Evolutionary conservation across 2,888 invertebrate species (phyloP), one percentile per base, ranked within the genome.

Genomic region (Lydus trimaculatus): DNA sequence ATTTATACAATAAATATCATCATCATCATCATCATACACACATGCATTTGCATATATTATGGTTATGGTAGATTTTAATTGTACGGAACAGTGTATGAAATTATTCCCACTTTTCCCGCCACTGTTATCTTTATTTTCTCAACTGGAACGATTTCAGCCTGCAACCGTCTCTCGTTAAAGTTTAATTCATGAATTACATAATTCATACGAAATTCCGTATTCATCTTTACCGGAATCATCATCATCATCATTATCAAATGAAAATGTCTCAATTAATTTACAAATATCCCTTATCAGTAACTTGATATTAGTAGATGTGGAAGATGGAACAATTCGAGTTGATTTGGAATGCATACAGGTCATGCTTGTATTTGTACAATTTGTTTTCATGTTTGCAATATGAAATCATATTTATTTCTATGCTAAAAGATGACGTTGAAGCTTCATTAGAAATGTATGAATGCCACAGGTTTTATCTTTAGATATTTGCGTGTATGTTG

Each of bases 341-440:
- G 23, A 11, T 23, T 56, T 56, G 25, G 15, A 56, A 56, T 56
- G 56, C 13, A 25, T 56, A 56, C 25, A 25, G 20, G 2, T 8
- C 2, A 28, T 28, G 28, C 4, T 28, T 25, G 25, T n/a, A n/a
- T 56, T 56, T 56, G 48, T 48, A 48, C n/a, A 58, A 17, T 58
- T 58, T 28, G 63, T 66, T 66, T 66, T 31, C 43, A 48, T 56
- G 31, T 63, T 3, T 59, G n/a, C 39, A 15, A 20, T n/a, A 61
- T 68, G 68, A 68, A 68, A 62, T 68, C 68, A 68, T 56, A 58
- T 64, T 64, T 68, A 68, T 68, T 68, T 68, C 43, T 33, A 64
- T 64, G 9, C 15, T 13, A 15, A 20, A 7, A 23, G 43, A 61
- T 64, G 68, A 61, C 68, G 68, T 61, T 25, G 33, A 31, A 17